Conservation (phyloP, 2,113 vertebrate species). For the Microcebus griseorufus region DNA sequence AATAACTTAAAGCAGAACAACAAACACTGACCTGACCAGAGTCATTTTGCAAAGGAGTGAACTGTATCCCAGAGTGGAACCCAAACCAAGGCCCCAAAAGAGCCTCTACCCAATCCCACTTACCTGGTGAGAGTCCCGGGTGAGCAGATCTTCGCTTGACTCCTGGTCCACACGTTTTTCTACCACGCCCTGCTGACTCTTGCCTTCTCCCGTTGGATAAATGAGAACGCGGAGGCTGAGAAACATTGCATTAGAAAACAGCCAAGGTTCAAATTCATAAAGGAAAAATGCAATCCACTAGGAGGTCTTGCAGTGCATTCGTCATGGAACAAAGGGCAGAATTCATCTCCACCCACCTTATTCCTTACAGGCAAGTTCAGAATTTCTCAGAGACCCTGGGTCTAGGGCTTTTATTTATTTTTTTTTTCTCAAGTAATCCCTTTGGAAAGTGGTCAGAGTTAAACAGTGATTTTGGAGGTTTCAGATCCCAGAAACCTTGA, state of each 20-base stretch:
- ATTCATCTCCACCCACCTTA: not conserved
- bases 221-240: not conserved
- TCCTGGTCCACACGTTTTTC: not conserved
- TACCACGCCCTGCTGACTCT: not conserved
- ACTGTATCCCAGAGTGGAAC: too few relatives aligned
- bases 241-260: not conserved
- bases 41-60: not conserved
- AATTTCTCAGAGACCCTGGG: not conserved
- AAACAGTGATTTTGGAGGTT: not conserved
- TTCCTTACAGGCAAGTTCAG: not conserved
- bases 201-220: not conserved
- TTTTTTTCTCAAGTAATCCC: not conserved
- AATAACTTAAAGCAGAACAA: not conserved
- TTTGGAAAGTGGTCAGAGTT: not conserved
- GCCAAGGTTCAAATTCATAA: not conserved
- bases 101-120: not conserved
- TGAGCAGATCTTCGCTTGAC: not conserved
- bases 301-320: not conserved
- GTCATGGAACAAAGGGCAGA: fast-evolving
- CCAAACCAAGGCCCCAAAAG: not conserved
- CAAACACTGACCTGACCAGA: not conserved
- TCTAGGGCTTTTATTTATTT: not conserved
- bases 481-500: not conserved
- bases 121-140: fast-evolving
- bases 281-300: not conserved